phyloP scores from a whole-genome alignment of 2,888 invertebrate species.

The Venusia cambrica region DNA sequence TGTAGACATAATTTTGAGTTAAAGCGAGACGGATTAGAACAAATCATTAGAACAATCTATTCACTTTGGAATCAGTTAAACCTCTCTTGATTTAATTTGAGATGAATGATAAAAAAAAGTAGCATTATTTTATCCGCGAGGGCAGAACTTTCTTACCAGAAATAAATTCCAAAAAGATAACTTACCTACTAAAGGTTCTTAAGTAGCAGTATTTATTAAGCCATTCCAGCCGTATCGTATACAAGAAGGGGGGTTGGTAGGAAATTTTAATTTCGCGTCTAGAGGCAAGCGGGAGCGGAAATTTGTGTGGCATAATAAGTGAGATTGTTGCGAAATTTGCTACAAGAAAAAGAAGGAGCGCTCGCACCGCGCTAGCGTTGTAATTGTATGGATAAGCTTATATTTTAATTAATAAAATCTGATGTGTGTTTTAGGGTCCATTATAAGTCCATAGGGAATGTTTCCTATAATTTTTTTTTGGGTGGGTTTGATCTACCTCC shows the following conservation, averaged over 20 bases:
- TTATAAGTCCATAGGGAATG: no score
- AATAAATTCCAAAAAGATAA: constrained; percentile 35
- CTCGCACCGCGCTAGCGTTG: constrained; percentile 47
- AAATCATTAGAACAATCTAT: no score
- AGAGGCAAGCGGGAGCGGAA: constrained; percentile 72
- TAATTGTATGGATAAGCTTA: constrained; percentile 43
- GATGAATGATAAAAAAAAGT: no score
- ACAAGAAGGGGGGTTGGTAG: constrained; percentile 69
- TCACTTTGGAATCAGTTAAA: no score
- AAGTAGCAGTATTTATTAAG: constrained; percentile 76
- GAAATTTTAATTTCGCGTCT: constrained; percentile 80
- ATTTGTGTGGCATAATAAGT: constrained; percentile 82
- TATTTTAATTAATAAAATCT: no score
- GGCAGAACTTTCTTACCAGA: constrained; percentile 3
- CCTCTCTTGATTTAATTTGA: no score
- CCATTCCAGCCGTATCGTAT: constrained; percentile 64
- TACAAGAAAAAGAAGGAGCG: constrained; percentile 81
- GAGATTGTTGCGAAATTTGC: constrained; percentile 82
- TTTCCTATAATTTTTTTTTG: no score
- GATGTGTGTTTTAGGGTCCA: no score
- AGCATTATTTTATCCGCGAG: no score
- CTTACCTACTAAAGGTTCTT: constrained; percentile 49
- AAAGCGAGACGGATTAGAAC: no score
- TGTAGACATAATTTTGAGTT: no score
- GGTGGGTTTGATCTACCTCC: no score